These are phyloP conservation scores for Heliconius erato DNA, from an alignment of 2,888 invertebrate genomes.

Conservation along the genomic window DNA sequence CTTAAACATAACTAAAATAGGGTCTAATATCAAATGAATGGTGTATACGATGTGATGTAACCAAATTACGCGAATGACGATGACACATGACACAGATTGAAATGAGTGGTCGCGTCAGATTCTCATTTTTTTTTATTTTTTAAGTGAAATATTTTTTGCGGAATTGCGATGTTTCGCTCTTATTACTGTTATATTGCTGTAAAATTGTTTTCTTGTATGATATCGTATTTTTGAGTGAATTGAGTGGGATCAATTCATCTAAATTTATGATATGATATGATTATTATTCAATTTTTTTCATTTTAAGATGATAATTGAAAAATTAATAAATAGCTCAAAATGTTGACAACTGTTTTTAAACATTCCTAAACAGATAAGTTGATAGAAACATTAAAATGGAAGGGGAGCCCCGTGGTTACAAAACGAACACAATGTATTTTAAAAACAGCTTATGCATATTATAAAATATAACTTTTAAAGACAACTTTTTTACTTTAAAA, in stretches of 20 bases:
- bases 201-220: neutral
- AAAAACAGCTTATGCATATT: too few species aligned
- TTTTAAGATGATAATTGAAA: too few species aligned
- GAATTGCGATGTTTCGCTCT: neutral
- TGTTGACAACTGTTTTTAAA: too few species aligned
- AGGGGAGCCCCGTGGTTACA: too few species aligned
- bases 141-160: conserved; percentile 9
- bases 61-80: conserved; percentile 30
- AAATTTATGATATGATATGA: neutral
- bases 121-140: conserved; percentile 24
- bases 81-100: conserved; percentile 33
- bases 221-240: too few species aligned
- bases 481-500: too few species aligned
- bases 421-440: too few species aligned
- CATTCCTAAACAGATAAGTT: too few species aligned
- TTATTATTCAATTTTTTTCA: neutral
- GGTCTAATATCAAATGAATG: neutral
- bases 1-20: neutral
- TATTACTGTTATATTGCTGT: neutral
- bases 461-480: too few species aligned
- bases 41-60: conserved; percentile 3
- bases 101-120: conserved; percentile 30
- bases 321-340: too few species aligned
- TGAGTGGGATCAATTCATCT: neutral
- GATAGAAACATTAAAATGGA: too few species aligned